Base-by-base conservation (phyloP, 1,140 invertebrate genomes). In the Orchesella cincta region DNA sequence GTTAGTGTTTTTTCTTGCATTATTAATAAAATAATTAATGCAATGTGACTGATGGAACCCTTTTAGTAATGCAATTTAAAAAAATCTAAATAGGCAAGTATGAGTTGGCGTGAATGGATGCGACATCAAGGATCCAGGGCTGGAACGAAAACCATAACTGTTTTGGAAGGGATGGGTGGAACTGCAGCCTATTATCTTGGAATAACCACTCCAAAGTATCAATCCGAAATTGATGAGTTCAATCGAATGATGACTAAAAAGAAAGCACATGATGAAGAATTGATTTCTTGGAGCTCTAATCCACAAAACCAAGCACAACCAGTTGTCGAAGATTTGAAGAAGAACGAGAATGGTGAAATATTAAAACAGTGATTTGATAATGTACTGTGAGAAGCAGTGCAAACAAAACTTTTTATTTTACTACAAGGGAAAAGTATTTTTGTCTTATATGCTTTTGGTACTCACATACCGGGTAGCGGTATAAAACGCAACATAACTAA, bases 181-280 rank as follows among this genome's bases (percentile, higher is more conserved):
- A 70, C 64, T 12, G 31, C 79, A 36, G 78, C 80, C 12, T 81
- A 80, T 29, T 78, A 79, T 29, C 54, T 81, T 0, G 80, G 80
- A 20, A 81, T 81, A 36, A 81, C 80, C 5, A 76, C 78, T n/a
- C 78, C 78, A 12, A 78, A 78, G 71, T 78, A 78, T 67, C 76
- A 80, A n/a, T 80, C 78, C 28, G 80, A 81, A 76, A 81, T 81
- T 51, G 80, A 81, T 23, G 80, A 81, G 54, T 81, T 80, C 75
- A 77, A 81, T 33, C 76, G 80, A 34, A 35, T 71, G 39, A 36
- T 62, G 29, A 71, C 74, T 0, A 74, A 74, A 34, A 79, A 79
- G 31, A 79, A 76, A 72, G 28, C 31, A 2, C 35, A 78, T 16
- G 76, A 79, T 23, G 39, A 34, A 28, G 80, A 81, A 73, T 26